Base-by-base conservation (phyloP, 2,797 vertebrate genomes). In the Sitta carolinensis region DNA sequence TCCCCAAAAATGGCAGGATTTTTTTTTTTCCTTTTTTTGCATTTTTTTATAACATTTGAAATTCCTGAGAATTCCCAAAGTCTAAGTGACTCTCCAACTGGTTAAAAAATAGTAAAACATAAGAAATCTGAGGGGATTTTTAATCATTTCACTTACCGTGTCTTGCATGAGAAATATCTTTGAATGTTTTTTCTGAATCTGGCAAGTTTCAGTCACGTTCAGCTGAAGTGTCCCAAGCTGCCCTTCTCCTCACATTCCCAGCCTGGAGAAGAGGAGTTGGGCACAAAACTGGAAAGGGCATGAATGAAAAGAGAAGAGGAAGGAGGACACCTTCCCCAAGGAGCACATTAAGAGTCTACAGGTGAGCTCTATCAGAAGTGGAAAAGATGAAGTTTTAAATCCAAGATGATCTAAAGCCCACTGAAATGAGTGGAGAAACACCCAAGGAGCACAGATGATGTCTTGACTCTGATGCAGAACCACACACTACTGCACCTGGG, bases 391-490 rank as follows among this genome's bases (percentile, higher is more conserved):
- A 1, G 10, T 45, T 81, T 80, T 75, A 78, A 83, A 36, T 38
- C 17, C 11, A 9, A 5, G 10, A n/a, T 42, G 18, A 55, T 23
- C 55, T 52, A 80, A 77, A 80, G 22, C 50, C 59, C 42, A 57
- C 34, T 19, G n/a, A 78, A 91, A 63, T 43, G 34, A 68, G 25
- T 1, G 0, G 11, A 86, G 20, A 78, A 59, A 25, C 3, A 13
- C 5, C 8, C 0, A 0, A 38, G 18, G 58, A 81, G 34, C 29
- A 27, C 16, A 42, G 29, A 20, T 15, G 2, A 45, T 1, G 0
- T n/a, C 52, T 81, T 55, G 25, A n/a, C 51, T 48, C 43, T 42
- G 30, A 54, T 42, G 43, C 20, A 66, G 50, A 84, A 21, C 16
- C 11, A 29, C 22, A 11, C 18, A 16, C 13, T 78, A 4, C 45